A percentile compares a stretch with the other conserved stretches of the same genome.
Evolutionary conservation across 2,888 invertebrate genomes (phyloP).

Genomic region (Minunthozetes semirufus): DNA sequence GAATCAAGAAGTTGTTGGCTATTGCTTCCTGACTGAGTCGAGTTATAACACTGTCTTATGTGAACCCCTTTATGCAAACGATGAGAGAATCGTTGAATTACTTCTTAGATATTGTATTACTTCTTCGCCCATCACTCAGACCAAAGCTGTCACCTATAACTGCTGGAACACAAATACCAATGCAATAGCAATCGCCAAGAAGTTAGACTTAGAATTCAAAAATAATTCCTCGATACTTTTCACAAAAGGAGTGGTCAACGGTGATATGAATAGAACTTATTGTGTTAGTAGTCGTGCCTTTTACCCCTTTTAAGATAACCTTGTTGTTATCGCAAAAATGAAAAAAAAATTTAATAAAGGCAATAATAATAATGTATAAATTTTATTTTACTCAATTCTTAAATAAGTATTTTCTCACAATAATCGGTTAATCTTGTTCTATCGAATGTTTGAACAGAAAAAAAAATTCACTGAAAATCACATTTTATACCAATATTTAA

Average conservation of each 20-base stretch:
- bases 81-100: conserved; percentile 37
- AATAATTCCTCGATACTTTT: background rate
- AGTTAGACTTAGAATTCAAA: too few species aligned
- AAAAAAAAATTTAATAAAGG: too few species aligned
- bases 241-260: background rate
- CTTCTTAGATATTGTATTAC: background rate
- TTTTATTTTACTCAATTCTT: too few species aligned
- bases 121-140: background rate
- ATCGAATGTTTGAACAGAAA: too few species aligned
- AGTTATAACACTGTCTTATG: conserved; percentile 7
- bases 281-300: background rate
- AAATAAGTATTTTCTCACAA: too few species aligned
- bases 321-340: too few species aligned
- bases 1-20: conserved; percentile 14
- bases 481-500: too few species aligned
- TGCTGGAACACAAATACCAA: background rate
- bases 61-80: conserved; percentile 39
- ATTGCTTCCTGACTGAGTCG: background rate
- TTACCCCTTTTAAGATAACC: background rate
- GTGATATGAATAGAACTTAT: background rate
- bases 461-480: too few species aligned
- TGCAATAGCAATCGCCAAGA: background rate
- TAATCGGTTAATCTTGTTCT: too few species aligned
- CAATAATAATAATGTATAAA: too few species aligned
- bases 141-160: background rate